These are phyloP conservation scores for Melanostoma scalare DNA, from an alignment of 2,888 invertebrate genomes.

Conservation along the genomic window DNA sequence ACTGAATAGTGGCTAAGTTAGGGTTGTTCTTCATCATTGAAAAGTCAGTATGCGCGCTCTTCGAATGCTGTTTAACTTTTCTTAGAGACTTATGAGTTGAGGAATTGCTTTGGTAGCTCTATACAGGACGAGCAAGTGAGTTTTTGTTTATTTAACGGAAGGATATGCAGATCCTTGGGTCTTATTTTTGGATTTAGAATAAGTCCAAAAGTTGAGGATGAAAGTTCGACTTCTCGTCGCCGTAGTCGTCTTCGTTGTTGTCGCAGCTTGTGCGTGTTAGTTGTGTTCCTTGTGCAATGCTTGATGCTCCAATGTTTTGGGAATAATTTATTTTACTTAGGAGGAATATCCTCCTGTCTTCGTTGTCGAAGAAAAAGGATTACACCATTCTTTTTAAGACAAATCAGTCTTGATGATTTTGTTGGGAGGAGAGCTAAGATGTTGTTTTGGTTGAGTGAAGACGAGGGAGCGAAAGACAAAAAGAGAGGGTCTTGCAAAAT, in stretches of 20 bases:
- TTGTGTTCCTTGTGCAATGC: neutral
- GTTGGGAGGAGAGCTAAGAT: conserved; percentile 37
- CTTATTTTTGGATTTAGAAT: conserved; percentile 50
- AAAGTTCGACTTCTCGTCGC: conserved; percentile 31
- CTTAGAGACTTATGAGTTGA: conserved; percentile 53
- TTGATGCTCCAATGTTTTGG: conserved; percentile 52
- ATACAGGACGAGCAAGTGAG: conserved; percentile 8
- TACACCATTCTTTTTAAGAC: conserved; percentile 41
- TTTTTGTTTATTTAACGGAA: conserved; percentile 58
- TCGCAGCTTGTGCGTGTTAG: conserved; percentile 24
- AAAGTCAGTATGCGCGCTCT: conserved; percentile 24
- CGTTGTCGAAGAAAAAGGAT: conserved; percentile 51
- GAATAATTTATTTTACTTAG: conserved; percentile 69
- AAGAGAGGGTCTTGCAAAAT: conserved; percentile 28
- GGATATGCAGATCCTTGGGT: conserved; percentile 62
- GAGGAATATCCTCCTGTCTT: conserved; percentile 23
- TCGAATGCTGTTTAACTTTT: conserved; percentile 51
- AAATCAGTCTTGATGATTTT: conserved; percentile 48
- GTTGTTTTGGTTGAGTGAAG: conserved; percentile 14
- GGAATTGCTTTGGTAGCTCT: neutral
- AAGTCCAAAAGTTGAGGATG: conserved; percentile 56
- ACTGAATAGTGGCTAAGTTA: conserved; percentile 10
- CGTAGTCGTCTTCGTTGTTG: neutral
- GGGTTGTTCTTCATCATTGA: conserved; percentile 6
- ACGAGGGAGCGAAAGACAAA: neutral